Base-by-base conservation (phyloP, 1,140 invertebrate genomes). In the Coptotermes formosanus region DNA sequence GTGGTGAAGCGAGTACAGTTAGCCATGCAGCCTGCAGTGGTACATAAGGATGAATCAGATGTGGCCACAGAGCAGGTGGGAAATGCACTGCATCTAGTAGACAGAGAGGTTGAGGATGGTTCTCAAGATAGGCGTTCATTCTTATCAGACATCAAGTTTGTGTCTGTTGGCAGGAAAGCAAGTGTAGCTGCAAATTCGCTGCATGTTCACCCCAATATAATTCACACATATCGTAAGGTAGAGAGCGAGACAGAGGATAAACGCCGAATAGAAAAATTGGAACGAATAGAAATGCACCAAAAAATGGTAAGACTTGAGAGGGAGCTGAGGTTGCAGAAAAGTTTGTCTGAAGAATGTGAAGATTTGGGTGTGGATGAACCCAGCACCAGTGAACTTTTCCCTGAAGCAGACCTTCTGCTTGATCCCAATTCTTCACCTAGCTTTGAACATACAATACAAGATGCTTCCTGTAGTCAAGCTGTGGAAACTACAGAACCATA, bases 281-380 rank as follows among this genome's bases (percentile, higher is more conserved):
- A 30, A 84, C 38, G 82, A 4, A 52, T 52, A 48, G 48, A 59
- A 45, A 82, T 82, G 69, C 85, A 86, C 30, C 87, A 86, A 45
- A 87, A 86, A 84, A 38, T 84, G 48, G 45, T 32, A 45, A 85
- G 85, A 38, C 45, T 93, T 7, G 93, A 94, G 87, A 90, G 92
- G n/a, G 93, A 94, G 88, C 87, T 94, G 44, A 91, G 91, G 82
- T 89, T 88, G 4, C 93, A 95, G 90, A 95, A 95, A 89, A 95
- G 94, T 55, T 89, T 96, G 12, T 95, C 94, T 0, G 95, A 96
- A 88, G 95, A 96, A 89, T 95, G 95, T 89, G 95, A 95, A 88
- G 95, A 96, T 89, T 90, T 96, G 4, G 95, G 95, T 23, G 95
- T 96, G 19, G 95, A 95, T 87, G 95, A 95, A 69, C 95, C 95